Evolutionary conservation across 2,888 invertebrate species (phyloP).

Genomic region (Phasia obesa): DNA sequence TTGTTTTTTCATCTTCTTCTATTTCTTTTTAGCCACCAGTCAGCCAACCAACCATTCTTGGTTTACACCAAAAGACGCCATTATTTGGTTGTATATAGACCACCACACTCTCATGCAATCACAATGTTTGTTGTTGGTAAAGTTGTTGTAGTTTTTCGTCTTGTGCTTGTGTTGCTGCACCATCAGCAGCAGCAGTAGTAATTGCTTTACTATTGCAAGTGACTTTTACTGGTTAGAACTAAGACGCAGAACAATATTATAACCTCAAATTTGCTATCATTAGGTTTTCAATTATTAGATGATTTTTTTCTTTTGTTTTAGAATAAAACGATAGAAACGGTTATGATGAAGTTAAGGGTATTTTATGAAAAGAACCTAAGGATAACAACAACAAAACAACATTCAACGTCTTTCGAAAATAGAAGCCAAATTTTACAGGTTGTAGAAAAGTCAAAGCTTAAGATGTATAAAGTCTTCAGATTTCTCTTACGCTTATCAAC

Average conservation of each 20-base stretch:
- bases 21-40: slow-evolving; percentile 62
- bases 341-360: background rate
- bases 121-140: slow-evolving; percentile 47
- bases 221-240: slow-evolving; percentile 19
- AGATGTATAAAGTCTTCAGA: too few species aligned
- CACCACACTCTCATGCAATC: slow-evolving; percentile 70
- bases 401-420: background rate
- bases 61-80: slow-evolving; percentile 72
- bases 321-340: background rate
- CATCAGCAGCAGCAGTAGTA: slow-evolving; percentile 33
- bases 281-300: slow-evolving; percentile 61
- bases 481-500: too few species aligned
- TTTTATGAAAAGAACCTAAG: background rate
- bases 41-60: slow-evolving; percentile 70
- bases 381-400: background rate
- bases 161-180: slow-evolving; percentile 25
- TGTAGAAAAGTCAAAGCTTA: too few species aligned
- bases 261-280: slow-evolving; percentile 68
- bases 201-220: slow-evolving; percentile 40
- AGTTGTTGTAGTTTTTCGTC: slow-evolving; percentile 47
- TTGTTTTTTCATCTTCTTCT: background rate
- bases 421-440: too few species aligned
- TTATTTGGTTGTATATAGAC: slow-evolving; percentile 70
- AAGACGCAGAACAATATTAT: background rate
- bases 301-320: slow-evolving; percentile 1